Base-by-base conservation (phyloP, 2,113 vertebrate genomes). In the Limnothrissa miodon region DNA sequence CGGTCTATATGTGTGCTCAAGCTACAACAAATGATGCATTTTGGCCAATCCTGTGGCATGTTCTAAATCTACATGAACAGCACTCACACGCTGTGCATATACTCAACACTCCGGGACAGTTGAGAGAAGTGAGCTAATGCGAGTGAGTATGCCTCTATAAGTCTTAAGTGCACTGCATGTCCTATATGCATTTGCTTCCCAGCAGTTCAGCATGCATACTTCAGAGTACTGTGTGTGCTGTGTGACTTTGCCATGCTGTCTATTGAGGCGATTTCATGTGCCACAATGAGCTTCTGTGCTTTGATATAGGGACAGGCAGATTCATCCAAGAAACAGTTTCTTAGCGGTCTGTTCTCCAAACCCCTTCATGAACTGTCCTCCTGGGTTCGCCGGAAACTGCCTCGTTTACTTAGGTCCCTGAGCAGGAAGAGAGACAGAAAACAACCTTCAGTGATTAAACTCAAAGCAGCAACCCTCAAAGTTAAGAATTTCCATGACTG, bases 351-450 rank as follows among this genome's bases (percentile, higher is more conserved):
- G 9, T 13, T 23, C 66, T 17, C 66, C 9, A 33, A 10, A 11
- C 25, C 62, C 25, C 62, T 88, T 95, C 94, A 95, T 85, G 92
- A 91, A 91, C 90, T 93, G 86, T 95, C 95, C 87, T 95, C 95
- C 10, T 44, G 92, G 84, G 91, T 59, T 89, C 91, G 91, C 80
- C 94, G 94, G 83, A 95, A 93, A 90, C 95, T 95, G 45, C 92
- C 88, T 82, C 94, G 91, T 90, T 95, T 95, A 87, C 94, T 91
- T 82, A 94, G 94, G 80, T 95, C 94, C 88, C 95, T 95, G 85
- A 45, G 80, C 11, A 11, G 66, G 66, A 74, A 5, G 66, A 29
- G 82, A 25, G 62, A 79, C 25, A 13, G 48, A 9, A 1, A 1
- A 45, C 11, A 74, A 33, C 36, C 29, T 39, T 42, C 2, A 42